These are phyloP conservation scores for Atherinomorus stipes DNA, from an alignment of 2,113 vertebrate species.

Conservation along the genomic window DNA sequence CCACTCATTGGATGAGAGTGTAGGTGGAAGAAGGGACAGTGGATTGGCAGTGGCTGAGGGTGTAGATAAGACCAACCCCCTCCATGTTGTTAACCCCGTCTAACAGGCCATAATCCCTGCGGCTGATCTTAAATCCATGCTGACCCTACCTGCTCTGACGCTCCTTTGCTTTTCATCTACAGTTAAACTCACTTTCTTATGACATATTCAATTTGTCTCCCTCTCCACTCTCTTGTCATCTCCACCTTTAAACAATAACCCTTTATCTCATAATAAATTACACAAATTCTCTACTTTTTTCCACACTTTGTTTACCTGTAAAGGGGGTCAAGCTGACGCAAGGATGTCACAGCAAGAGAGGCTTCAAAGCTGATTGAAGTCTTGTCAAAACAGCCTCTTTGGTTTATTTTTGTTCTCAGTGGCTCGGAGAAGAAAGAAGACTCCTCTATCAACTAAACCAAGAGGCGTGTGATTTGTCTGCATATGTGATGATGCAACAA, in stretches of 20 bases:
- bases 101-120: conserved; percentile 70
- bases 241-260: neutral
- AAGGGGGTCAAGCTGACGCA: neutral
- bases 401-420: conserved; percentile 44
- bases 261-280: neutral
- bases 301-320: conserved; percentile 21
- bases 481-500: neutral
- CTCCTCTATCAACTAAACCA: neutral
- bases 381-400: conserved; percentile 11
- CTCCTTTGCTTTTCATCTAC: conserved; percentile 8
- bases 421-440: conserved; percentile 25
- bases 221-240: neutral
- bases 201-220: neutral
- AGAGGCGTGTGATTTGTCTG: too few relatives aligned
- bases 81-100: conserved; percentile 50
- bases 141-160: conserved; percentile 64
- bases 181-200: neutral
- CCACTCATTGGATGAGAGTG: conserved; percentile 39
- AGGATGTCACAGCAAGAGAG: conserved; percentile 8
- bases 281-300: neutral
- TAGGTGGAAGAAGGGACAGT: conserved; percentile 16
- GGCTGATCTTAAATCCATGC: conserved; percentile 67
- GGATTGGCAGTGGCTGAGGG: conserved; percentile 49
- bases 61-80: conserved; percentile 39
- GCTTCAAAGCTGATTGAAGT: conserved; percentile 30